phyloP scores from a whole-genome alignment of 2,888 invertebrate genomes.

The Coleophora deauratella region DNA sequence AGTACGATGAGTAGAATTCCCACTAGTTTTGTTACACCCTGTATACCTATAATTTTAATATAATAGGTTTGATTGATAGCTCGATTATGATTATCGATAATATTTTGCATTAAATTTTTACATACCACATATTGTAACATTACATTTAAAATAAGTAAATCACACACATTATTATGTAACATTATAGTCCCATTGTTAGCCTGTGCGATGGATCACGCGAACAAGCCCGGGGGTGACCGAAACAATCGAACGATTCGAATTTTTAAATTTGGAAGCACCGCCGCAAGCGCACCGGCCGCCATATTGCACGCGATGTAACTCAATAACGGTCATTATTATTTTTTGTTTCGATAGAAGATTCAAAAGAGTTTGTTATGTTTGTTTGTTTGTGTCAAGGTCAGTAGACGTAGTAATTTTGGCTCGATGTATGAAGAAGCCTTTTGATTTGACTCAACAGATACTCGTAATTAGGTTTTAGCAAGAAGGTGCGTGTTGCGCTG shows the following conservation, averaged over 20 bases:
- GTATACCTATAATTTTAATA: too few species aligned
- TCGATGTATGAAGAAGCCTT: too few species aligned
- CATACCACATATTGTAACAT: too few species aligned
- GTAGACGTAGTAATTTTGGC: background rate
- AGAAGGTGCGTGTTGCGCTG: too few species aligned
- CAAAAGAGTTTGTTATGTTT: constrained; percentile 1
- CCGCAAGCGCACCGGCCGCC: constrained; percentile 38
- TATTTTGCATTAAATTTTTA: too few species aligned
- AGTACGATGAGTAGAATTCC: too few species aligned
- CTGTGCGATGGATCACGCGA: constrained; percentile 39
- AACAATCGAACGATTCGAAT: constrained; percentile 21
- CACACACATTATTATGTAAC: constrained; percentile 25
- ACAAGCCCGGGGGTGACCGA: constrained; percentile 26
- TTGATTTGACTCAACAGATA: too few species aligned
- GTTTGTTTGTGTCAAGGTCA: constrained; percentile 7
- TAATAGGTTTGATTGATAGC: too few species aligned
- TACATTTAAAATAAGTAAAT: constrained; percentile 1
- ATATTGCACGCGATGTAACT: constrained; percentile 54
- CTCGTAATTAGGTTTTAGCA: too few species aligned
- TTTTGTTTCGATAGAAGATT: constrained; percentile 4
- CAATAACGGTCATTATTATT: constrained; percentile 23
- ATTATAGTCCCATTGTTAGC: too few species aligned
- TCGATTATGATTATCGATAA: too few species aligned
- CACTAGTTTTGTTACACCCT: too few species aligned
- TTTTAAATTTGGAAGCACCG: constrained; percentile 49